These are phyloP conservation scores for Argyresthia goedartella DNA, from an alignment of 2,888 invertebrate species.

Conservation along the genomic window DNA sequence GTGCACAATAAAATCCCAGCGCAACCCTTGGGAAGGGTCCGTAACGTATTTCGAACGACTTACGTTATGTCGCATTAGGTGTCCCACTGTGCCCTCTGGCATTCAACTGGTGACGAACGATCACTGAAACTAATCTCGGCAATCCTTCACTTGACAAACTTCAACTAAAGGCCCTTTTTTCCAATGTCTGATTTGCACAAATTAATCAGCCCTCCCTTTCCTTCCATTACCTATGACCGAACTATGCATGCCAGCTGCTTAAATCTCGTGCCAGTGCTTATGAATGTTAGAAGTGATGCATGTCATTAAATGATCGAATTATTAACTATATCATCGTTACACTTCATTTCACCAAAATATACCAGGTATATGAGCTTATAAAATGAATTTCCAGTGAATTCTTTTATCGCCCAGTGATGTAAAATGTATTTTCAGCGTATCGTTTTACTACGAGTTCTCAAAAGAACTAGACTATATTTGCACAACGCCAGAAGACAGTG, in stretches of 20 bases:
- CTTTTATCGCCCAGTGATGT: no score
- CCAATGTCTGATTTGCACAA: not conserved
- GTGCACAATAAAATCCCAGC: conserved; percentile 36
- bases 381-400: no score
- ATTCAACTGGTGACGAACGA: conserved; percentile 39
- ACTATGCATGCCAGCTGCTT: no score
- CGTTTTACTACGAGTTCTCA: conserved; percentile 89
- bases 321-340: no score
- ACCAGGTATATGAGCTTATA: no score
- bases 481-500: conserved; percentile 91
- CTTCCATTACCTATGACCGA: not conserved
- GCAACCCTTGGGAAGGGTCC: conserved; percentile 35
- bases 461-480: conserved; percentile 98
- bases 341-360: no score
- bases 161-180: not conserved
- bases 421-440: conserved; percentile 58
- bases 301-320: no score
- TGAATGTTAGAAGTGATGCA: no score
- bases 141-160: conserved; percentile 8
- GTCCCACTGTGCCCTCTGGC: conserved; percentile 22
- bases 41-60: conserved; percentile 31
- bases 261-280: no score
- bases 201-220: not conserved
- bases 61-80: conserved; percentile 33
- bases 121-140: conserved; percentile 16